A percentile compares a stretch with the other conserved stretches of the same genome.
phyloP scores from a whole-genome alignment of 2,113 vertebrate genomes.

The Pseudonaja textilis region DNA sequence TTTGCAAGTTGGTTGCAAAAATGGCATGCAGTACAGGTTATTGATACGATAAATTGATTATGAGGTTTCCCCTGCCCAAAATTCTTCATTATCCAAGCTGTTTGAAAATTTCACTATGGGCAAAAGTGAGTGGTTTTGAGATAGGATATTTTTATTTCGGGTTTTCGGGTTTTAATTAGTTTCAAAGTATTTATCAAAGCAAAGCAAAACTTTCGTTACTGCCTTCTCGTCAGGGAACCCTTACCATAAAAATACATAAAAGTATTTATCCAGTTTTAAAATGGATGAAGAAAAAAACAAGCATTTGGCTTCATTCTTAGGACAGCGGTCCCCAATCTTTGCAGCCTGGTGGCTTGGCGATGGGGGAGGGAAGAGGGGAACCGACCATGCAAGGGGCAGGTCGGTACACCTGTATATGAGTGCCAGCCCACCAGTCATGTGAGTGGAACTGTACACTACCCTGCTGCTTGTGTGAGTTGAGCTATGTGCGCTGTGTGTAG shows the following conservation, averaged over 20 bases:
- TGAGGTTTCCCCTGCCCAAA: not conserved
- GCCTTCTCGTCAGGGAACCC: not conserved
- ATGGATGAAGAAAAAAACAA: no score
- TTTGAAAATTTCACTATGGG: not conserved
- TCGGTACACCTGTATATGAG: no score
- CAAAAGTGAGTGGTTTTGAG: not conserved
- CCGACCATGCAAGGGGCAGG: no score
- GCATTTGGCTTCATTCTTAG: not conserved
- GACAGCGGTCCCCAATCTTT: not conserved
- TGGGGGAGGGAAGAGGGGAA: no score
- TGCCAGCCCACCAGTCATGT: no score
- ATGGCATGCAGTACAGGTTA: not conserved
- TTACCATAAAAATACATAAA: not conserved
- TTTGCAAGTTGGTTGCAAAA: not conserved
- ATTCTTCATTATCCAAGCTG: not conserved
- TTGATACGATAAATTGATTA: not conserved
- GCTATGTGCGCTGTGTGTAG: no score
- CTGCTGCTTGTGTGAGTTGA: no score
- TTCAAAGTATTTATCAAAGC: not conserved
- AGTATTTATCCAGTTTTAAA: not conserved
- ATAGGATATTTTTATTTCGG: not conserved
- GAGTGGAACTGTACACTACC: no score
- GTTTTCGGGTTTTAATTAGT: not conserved
- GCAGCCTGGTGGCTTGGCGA: no score
- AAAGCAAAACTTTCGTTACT: not conserved